A percentile compares a stretch with the other conserved stretches of the same genome.
Conservation (phyloP, 1,140 invertebrate species). For the Drosophila kohkoa region DNA sequence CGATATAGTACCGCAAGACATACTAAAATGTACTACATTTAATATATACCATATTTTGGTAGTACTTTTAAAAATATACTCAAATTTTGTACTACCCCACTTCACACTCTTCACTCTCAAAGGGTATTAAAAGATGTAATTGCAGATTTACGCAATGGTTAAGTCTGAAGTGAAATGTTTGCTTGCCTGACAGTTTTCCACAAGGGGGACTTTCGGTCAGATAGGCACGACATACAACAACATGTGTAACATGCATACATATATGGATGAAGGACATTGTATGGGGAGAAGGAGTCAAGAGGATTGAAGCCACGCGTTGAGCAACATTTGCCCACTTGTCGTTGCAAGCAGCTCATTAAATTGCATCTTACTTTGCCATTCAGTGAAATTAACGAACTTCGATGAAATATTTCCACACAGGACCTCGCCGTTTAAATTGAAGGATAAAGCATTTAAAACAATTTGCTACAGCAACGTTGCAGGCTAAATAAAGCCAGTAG, state of each 20-base stretch:
- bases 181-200: constrained; percentile 46
- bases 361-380: constrained; percentile 8
- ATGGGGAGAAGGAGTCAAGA: constrained; percentile 9
- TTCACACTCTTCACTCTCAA: background rate
- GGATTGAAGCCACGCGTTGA: constrained; percentile 6
- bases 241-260: background rate
- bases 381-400: constrained; percentile 27
- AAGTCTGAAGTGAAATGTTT: constrained; percentile 57
- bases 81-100: background rate
- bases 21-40: too few species aligned
- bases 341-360: constrained; percentile 42
- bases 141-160: constrained; percentile 68
- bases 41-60: too few species aligned
- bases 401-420: background rate
- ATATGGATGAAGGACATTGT: background rate
- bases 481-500: background rate
- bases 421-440: background rate
- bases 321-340: constrained; percentile 9
- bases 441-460: constrained; percentile 11
- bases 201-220: background rate
- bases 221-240: constrained; percentile 12
- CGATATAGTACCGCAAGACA: too few species aligned
- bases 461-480: background rate
- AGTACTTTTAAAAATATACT: too few species aligned
- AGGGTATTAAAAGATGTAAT: constrained; percentile 56